Conservation (phyloP, 2,113 vertebrate genomes). For the Nycticorax nycticorax region DNA sequence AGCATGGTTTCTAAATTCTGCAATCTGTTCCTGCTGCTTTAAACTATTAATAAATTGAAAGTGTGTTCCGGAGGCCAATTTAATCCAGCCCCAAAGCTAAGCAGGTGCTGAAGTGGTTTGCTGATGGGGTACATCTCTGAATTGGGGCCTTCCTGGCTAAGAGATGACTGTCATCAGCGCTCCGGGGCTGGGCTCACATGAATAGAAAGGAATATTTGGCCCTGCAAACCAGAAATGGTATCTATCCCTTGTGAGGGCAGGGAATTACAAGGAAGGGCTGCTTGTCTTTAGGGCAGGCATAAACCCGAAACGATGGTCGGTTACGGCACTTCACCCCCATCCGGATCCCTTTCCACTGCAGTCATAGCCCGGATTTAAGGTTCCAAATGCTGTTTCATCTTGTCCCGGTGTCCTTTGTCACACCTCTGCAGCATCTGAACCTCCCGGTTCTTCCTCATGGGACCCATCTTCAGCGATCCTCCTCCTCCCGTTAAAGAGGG, state of each 20-base stretch:
- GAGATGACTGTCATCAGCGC: not conserved
- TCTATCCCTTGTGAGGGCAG: not conserved
- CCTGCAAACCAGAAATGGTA: not conserved
- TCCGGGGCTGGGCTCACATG: fast-evolving
- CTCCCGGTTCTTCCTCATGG: not conserved
- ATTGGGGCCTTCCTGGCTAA: not conserved
- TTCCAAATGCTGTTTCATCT: fast-evolving
- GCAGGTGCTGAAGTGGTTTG: constrained; percentile 46
- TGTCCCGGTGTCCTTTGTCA: not conserved
- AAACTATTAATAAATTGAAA: constrained; percentile 47
- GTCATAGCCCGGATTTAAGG: not conserved
- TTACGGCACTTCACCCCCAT: fast-evolving
- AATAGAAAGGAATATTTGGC: not conserved
- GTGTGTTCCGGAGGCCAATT: not conserved
- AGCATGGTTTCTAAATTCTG: not conserved
- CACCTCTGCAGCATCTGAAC: not conserved
- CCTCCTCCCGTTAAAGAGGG: not conserved
- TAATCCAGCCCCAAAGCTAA: constrained; percentile 11
- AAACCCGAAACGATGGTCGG: fast-evolving
- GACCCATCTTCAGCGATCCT: not conserved
- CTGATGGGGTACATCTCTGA: not conserved
- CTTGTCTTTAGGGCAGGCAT: not conserved
- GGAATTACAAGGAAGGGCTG: not conserved
- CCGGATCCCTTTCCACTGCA: not conserved
- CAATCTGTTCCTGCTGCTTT: not conserved